Base-by-base conservation (phyloP, 1,140 invertebrate species). In the Aricia agestis region DNA sequence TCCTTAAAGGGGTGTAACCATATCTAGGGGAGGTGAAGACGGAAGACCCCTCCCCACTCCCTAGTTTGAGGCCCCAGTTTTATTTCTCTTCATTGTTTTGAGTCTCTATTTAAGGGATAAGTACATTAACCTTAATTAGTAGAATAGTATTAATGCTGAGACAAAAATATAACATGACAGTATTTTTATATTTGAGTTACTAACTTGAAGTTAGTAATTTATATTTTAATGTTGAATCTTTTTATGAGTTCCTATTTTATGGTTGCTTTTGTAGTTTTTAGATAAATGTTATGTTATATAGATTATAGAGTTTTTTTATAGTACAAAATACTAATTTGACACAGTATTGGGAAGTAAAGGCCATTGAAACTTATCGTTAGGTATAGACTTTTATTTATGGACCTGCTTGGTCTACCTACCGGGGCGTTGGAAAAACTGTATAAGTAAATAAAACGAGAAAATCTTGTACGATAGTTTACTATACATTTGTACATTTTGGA, bases 401-500 rank as follows among this genome's bases (percentile, higher is more conserved):
- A 7, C 9, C 9, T 7, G 6, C 6, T 36, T 36, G 36, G 36
- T 36, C 9, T 7, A 36, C 25, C 25, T 25, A 25, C 25, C 25
- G 1, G 25, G 25, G 25, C 25, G 25, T 25, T 25, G 25, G 36
- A 36, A 36, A 36, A 36, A 6, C 9, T 7, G 6, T 7, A 9
- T 13, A 4, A 45, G 42, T 75, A 78, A 79, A 83, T 74, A 74
- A 68, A 42, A 74, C 73, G 70, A 69, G 58, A 67, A 74, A 74
- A 77, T 82, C 78, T 79, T 75, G 75, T 76, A 78, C 78, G 80
- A 80, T 80, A 70, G 71, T 86, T 87, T 88, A 88, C 82, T 89
- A 85, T 90, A 91, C 87, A 90, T 91, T 91, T 91, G 87, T 91
- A 91, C 87, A 91, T 76, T 78, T 82, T 85, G 72, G 74, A 82